Base-by-base conservation (phyloP, 2,113 vertebrate species). In the Turnix velox region DNA sequence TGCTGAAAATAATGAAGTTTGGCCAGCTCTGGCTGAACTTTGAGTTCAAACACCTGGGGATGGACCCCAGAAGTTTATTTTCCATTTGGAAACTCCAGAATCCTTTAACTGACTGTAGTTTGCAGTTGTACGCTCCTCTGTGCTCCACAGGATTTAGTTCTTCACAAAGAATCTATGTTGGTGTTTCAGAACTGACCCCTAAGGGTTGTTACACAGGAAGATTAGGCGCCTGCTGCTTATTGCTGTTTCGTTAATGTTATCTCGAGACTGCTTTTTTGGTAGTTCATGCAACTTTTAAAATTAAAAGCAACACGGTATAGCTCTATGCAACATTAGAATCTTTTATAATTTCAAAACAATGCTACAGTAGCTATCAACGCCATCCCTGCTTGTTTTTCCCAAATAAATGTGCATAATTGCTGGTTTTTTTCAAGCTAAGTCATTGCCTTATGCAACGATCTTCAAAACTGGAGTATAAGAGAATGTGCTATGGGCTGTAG, bases 381-480 rank as follows among this genome's bases (percentile, higher is more conserved):
- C 24, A 4, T n/a, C 30, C 27, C 45, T 40, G 6, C 35, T 35
- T 52, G 27, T n/a, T 74, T 88, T 22, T 75, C 18, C 10, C 16
- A 20, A 15, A 9, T 31, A 33, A 4, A 4, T 0, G 10, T 6
- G 10, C n/a, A 71, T 71, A 1, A 0, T 57, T 77, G 24, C 75
- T 79, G 46, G 33, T 46, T 42, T 74, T 67, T 43, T 40, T 61
- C 54, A 55, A 12, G 27, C 25, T 5, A 45, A 88, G 68, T 9
- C 48, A 18, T 65, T 12, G 23, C 51, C 33, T 35, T 54, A 65
- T 14, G 15, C 15, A n/a, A 30, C 45, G 37, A 4, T 14, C 16
- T 3, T 78, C 35, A 23, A 84, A 58, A 49, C 0, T 16, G 46
- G 31, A 49, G 37, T 8, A 6, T 3, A 25, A 16, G 1, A 49